Base-by-base conservation (phyloP, 1,140 invertebrate species). In the Aphaenogaster rudis region DNA sequence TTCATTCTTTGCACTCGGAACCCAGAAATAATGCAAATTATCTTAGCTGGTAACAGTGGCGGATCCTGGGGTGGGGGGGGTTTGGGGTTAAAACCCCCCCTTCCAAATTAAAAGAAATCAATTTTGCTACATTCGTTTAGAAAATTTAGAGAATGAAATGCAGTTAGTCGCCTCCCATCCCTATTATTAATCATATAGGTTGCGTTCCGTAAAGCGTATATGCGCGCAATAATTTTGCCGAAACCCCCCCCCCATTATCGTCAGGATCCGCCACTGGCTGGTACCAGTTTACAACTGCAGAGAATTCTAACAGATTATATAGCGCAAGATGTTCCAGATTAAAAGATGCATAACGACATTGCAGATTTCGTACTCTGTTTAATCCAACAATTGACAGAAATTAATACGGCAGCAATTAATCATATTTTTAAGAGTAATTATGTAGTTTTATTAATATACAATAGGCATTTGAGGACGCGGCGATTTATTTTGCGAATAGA, bases 401-500 rank as follows among this genome's bases (percentile, higher is more conserved):
- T 28, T 28, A 28, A 45, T 45, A 17, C 11, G 7, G 1, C 17
- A 76, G 11, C 0, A 76, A 9, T 28, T 61, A 63, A 78, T 78
- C 8, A 61, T 9, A 50, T 69, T 69, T 61, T 61, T 77, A 48
- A 77, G 28, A 28, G 15, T 77, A 77, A 28, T 17, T 42, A 67
- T 11, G 45, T 5, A 42, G 0, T 39, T 64, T 64, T 39, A 64
- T 64, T 39, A 52, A 69, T 13, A 13, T 28, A 3, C n/a, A 36
- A 39, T 2, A 0, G 6, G n/a, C 52, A 39, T 59, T 28, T 61
- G 33, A 74, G 33, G 6, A 54, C 4, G 36, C 15, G 17, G 3
- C 4, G 5, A 57, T 17, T 74, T 42, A 57, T 76, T 57, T 59
- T 21, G 15, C 7, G 17, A 15, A 54, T 13, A 74, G 33, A 33